Evolutionary conservation across 2,888 invertebrate genomes (phyloP), one percentile per base, ranked within the genome.

Genomic region (Spialia ferax): DNA sequence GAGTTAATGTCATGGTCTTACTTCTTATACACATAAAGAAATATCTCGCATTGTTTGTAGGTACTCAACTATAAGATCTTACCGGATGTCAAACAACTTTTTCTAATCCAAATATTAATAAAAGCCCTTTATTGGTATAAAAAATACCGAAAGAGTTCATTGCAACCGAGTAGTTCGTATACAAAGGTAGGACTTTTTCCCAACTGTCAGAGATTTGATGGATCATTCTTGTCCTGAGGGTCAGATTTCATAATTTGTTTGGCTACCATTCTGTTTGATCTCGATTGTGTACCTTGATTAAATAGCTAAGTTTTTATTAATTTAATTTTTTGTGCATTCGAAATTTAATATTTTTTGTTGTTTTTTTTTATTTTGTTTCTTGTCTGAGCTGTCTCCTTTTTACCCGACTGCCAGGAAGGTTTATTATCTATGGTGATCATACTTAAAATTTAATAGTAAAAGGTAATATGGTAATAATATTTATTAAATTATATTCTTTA

Each of bases 191-290:
- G 78, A 78, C 81, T 84, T 84, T 84, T 67, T 85, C 78, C 80
- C 80, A 74, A 77, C 90, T 89, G 91, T 91, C 91, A 89, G 70
- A 87, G 81, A 76, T 87, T 81, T 91, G 91, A 91, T 88, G 87
- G 90, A 91, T 91, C 85, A 82, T 80, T 82, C 79, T 85, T 79
- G 68, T 77, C 73, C 72, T 69, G 63, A 72, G 78, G 86, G 88
- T 91, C 88, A 78, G 80, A 85, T 92, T 92, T 88, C 92, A 89
- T 88, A 89, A 89, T 88, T 89, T 88, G 83, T 91, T 89, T 88
- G 81, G 86, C 82, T 74, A 83, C 80, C 85, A 85, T 88, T 87
- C 85, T 81, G 71, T 80, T 79, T 76, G 74, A 75, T 78, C 71
- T 77, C 74, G 87, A 88, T 90, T 90, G 82, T 84, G 75, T 79